Conservation (phyloP, 2,113 vertebrate species). For the Physeter macrocephalus region DNA sequence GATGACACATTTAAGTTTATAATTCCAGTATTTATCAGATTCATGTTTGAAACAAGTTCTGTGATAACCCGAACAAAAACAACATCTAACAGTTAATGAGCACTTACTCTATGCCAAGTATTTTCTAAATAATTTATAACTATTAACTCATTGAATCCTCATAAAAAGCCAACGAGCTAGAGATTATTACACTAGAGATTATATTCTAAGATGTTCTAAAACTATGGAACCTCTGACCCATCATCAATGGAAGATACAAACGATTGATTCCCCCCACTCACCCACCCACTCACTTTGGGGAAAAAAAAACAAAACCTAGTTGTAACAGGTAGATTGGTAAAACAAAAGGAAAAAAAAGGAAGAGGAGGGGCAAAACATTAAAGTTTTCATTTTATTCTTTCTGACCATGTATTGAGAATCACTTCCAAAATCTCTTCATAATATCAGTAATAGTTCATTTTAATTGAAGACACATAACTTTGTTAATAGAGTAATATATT, state of each 20-base stretch:
- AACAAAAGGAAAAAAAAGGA: background rate
- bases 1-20: background rate
- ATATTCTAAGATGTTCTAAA: background rate
- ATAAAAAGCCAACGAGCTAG: background rate
- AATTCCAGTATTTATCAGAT: background rate
- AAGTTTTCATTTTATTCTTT: background rate
- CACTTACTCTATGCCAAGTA: background rate
- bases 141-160: background rate
- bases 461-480: background rate
- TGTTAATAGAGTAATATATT: background rate
- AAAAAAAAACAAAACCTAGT: background rate
- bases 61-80: background rate
- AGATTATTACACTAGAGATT: background rate
- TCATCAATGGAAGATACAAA: background rate
- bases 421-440: background rate
- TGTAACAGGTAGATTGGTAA: background rate
- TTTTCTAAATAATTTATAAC: background rate
- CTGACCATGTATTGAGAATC: background rate
- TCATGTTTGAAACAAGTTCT: background rate
- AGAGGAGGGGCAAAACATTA: background rate
- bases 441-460: background rate
- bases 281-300: fast-evolving
- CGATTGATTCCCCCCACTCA: background rate
- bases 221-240: background rate
- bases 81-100: background rate